A percentile compares a stretch with the other conserved stretches of the same genome.
Evolutionary conservation across 2,888 invertebrate genomes (phyloP).

Genomic region (Agrenia bidenticulata): DNA sequence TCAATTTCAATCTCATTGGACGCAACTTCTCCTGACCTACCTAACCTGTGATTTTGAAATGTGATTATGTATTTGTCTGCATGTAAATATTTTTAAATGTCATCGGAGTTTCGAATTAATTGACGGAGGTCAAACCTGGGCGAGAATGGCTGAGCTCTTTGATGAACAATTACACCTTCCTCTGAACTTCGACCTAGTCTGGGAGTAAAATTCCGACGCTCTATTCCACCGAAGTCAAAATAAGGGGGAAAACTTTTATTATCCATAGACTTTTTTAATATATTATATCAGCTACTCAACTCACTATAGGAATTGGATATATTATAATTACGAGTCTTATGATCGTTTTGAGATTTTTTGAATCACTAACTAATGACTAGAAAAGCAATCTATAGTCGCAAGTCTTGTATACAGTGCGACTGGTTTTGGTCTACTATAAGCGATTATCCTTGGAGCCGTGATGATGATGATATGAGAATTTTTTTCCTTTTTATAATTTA

Average conservation of each 20-base stretch:
- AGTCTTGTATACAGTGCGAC: neutral
- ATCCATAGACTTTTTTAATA: neutral
- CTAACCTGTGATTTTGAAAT: slow-evolving; percentile 27
- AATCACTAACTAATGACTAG: too few relatives aligned
- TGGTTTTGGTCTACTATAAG: neutral
- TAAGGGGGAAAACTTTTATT: neutral
- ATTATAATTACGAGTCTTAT: too few relatives aligned
- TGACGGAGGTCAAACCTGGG: slow-evolving; percentile 30
- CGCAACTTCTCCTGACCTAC: slow-evolving; percentile 40
- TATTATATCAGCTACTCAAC: too few relatives aligned
- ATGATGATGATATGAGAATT: too few relatives aligned
- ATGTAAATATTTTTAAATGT: neutral
- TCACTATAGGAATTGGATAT: too few relatives aligned
- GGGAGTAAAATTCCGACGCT: slow-evolving; percentile 56
- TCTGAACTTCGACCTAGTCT: slow-evolving; percentile 58
- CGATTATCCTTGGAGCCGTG: too few relatives aligned
- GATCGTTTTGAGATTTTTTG: too few relatives aligned
- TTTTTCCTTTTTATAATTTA: too few relatives aligned
- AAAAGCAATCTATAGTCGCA: too few relatives aligned
- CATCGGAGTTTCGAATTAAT: neutral
- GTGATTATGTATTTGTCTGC: neutral
- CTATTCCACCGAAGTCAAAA: slow-evolving; percentile 13
- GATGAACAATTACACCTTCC: slow-evolving; percentile 34
- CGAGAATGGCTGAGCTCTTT: slow-evolving; percentile 39
- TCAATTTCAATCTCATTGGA: slow-evolving; percentile 37